Evolutionary conservation across 1,140 invertebrate species (phyloP), one percentile per base, ranked within the genome.

Genomic region (Drosophila sucinea): DNA sequence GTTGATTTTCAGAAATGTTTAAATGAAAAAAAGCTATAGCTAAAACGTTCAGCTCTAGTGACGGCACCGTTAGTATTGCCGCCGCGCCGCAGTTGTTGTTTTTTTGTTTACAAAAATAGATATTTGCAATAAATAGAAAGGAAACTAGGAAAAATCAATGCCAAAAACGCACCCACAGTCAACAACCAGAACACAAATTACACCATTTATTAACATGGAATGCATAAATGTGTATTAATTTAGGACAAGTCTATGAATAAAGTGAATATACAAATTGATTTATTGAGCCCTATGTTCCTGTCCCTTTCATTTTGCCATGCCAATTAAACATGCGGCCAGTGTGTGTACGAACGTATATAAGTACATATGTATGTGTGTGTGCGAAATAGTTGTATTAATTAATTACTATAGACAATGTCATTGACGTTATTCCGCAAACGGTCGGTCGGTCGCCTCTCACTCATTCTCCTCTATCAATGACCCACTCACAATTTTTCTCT

Each of bases 101-200:
- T 54, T 30, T 27, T 63, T 40, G 58, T 32, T 70, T 17, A 77
- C 60, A 51, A 85, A 83, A 79, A 80, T 75, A 76, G 76, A 82
- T 63, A 70, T 54, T 71, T 17, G 78, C 67, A 73, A 71, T 55
- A 54, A 70, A 67, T 65, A 73, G 60, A 70, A 81, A 79, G 78
- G 56, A 73, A 86, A 70, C 65, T 51, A 25, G 23, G 23, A 55
- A 51, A 82, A 86, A 77, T 87, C 76, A 85, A 67, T 77, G 73
- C 66, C 71, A 70, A 35, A 33, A 35, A 58, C 32, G 56, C 17
- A 11, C 57, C 71, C 60, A 69, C 68, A 23, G 38, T 77, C 57
- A 54, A 70, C 30, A 69, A 77, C 60, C 76, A 55, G 54, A 70
- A 70, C 58, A 77, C 66, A 77, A 38, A 66, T 77, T 57, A 58